Conservation (phyloP, 2,113 vertebrate species). For the Eretmodus cyanostictus region DNA sequence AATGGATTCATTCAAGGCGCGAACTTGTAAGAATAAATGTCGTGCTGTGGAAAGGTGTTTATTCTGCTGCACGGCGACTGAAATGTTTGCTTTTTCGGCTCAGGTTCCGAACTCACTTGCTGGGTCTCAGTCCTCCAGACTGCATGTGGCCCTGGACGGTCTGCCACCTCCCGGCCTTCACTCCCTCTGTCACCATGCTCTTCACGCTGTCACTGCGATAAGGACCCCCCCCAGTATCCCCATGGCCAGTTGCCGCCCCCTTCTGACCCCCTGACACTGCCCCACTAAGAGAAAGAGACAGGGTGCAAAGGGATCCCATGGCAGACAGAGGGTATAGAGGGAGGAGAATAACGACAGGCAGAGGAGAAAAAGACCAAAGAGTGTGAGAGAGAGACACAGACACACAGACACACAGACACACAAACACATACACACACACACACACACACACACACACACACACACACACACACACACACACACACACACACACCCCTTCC, state of each 20-base stretch:
- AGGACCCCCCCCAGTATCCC: conserved; percentile 80
- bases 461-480: not conserved
- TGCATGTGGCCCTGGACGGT: conserved; percentile 93
- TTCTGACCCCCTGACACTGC: conserved; percentile 87
- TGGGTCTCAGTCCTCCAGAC: conserved; percentile 90
- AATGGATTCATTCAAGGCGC: not conserved
- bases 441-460: conserved; percentile 2
- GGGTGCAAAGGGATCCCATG: conserved; percentile 50
- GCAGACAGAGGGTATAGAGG: conserved; percentile 49
- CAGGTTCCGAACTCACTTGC: conserved; percentile 83
- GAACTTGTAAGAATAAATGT: not conserved
- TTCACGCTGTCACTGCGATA: conserved; percentile 86
- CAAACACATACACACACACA: accelerated
- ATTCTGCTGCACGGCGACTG: not conserved
- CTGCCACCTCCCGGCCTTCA: conserved; percentile 89
- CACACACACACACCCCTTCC: too few relatives aligned
- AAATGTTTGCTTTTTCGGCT: not conserved
- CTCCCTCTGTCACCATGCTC: conserved; percentile 83
- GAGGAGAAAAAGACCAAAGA: conserved; percentile 57
- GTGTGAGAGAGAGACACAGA: conserved; percentile 30
- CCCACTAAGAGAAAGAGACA: conserved; percentile 80
- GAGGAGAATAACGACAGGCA: conserved; percentile 48
- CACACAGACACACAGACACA: accelerated
- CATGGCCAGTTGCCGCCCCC: conserved; percentile 81
- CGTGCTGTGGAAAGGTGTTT: not conserved